These are phyloP conservation scores for Lycocerus yunnanus DNA, from an alignment of 2,888 invertebrate species.

Conservation along the genomic window DNA sequence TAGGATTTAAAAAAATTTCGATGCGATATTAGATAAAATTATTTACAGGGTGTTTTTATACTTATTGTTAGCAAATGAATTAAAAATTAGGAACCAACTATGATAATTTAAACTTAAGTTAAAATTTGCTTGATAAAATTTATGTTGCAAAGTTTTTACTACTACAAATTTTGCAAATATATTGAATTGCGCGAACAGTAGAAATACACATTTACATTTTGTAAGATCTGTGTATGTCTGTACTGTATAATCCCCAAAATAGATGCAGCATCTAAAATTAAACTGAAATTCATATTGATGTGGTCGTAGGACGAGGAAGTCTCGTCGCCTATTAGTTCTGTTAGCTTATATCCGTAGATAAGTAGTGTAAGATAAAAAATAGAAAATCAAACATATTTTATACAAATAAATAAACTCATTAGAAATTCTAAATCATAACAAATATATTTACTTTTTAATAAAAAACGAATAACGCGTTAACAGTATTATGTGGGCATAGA, in stretches of 20 bases:
- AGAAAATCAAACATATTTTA: not conserved
- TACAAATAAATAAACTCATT: not conserved
- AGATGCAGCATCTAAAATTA: slow-evolving; percentile 44
- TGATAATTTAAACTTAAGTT: not conserved
- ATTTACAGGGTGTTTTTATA: too few relatives aligned
- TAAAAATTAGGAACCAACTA: too few relatives aligned
- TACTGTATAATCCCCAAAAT: slow-evolving; percentile 38
- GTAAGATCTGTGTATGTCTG: slow-evolving; percentile 40
- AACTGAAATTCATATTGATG: slow-evolving; percentile 42
- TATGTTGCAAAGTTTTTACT: not conserved
- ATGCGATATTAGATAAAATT: too few relatives aligned
- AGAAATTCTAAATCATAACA: not conserved
- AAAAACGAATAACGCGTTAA: not conserved
- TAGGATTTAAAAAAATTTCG: too few relatives aligned
- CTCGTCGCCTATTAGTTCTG: not conserved
- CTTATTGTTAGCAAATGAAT: too few relatives aligned
- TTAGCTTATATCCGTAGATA: not conserved
- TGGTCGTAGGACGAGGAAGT: slow-evolving; percentile 38
- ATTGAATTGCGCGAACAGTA: slow-evolving; percentile 17
- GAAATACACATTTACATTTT: slow-evolving; percentile 35
- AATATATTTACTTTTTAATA: not conserved
- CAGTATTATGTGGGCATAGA: not conserved
- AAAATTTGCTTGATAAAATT: not conserved
- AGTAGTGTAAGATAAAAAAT: not conserved
- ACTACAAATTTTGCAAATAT: not conserved